Base-by-base conservation (phyloP, 2,888 invertebrate genomes). In the Cheilosia scutellata region DNA sequence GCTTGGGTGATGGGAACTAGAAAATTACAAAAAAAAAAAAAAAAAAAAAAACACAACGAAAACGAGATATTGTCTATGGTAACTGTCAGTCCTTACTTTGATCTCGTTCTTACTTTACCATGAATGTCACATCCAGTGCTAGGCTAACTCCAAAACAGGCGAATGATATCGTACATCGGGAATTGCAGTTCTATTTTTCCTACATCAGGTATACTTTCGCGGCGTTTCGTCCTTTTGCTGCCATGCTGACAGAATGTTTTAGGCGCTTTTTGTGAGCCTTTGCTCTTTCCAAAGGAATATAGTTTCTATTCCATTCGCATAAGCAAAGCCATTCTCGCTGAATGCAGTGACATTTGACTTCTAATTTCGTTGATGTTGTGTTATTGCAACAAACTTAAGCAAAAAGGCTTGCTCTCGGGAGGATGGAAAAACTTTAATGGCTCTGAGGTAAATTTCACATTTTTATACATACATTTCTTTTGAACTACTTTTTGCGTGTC, bases 401-500 rank as follows among this genome's bases (percentile, higher is more conserved):
- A 42, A 47, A 55, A 55, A 33, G 27, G 37, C 27, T 27, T 11
- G 11, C 37, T 42, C n/a, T 16, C 13, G 25, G 47, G n/a, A 9
- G 44, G 58, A 27, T 63, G 27, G 40, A 40, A 60, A 27, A 60
- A 27, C 37, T 33, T 65, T 53, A 66, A 70, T 44, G 51, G 68
- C 11, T 47, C 47, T 65, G 65, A 75, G 79, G 75, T 79, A 75
- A 75, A 66, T 65, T 66, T 55, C 11, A 27, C 37, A 68, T 42
- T 57, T 79, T 29, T 49, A 11, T 20, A 16, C 55, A 44, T 4
- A 7, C 57, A 9, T 20, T 37, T 25, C 4, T 40, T 47, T 53
- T 29, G 42, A 44, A 29, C n/a, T 6, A 37, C 42, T 62, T 78
- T 77, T 63, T 68, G 75, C 75, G 75, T 75, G 75, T 74, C 79